Evolutionary conservation across 1,140 invertebrate species (phyloP).

Genomic region (Scaptomyza montana): DNA sequence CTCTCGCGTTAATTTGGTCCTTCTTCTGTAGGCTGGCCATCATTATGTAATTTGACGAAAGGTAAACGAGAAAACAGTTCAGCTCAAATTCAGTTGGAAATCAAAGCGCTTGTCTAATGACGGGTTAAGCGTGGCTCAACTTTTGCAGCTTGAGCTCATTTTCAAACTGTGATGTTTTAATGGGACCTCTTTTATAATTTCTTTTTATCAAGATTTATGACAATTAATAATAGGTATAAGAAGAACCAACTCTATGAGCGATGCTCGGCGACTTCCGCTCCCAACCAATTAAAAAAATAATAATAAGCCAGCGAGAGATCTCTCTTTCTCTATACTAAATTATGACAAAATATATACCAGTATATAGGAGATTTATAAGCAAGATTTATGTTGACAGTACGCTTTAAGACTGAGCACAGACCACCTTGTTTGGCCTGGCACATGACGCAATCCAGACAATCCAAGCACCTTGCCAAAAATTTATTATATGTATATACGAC

Average conservation of each 20-base stretch:
- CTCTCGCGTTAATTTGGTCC: slow-evolving; percentile 10
- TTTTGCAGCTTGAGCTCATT: slow-evolving; percentile 71
- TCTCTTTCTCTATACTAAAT: slow-evolving; percentile 31
- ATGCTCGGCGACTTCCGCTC: slow-evolving; percentile 69
- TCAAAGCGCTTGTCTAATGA: slow-evolving; percentile 45
- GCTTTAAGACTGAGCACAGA: slow-evolving; percentile 30
- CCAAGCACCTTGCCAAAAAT: slow-evolving; percentile 69
- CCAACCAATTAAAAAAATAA: slow-evolving; percentile 66
- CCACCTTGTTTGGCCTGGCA: slow-evolving; percentile 54
- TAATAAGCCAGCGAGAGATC: slow-evolving; percentile 15
- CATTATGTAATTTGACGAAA: slow-evolving; percentile 79
- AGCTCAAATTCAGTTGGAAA: slow-evolving; percentile 24
- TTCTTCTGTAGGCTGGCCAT: slow-evolving; percentile 58
- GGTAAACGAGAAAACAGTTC: slow-evolving; percentile 38
- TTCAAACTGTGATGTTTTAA: slow-evolving; percentile 18
- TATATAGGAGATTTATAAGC: slow-evolving; percentile 44
- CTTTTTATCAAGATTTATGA: slow-evolving; percentile 81
- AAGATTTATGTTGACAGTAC: slow-evolving; percentile 71
- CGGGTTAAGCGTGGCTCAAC: slow-evolving; percentile 18
- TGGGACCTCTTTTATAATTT: slow-evolving; percentile 37
- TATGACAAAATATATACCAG: slow-evolving; percentile 57
- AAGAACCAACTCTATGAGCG: slow-evolving; percentile 20
- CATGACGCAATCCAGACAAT: slow-evolving; percentile 65
- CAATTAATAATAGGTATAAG: slow-evolving; percentile 82
- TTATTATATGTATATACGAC: slow-evolving; percentile 1